A percentile compares a stretch with the other conserved stretches of the same genome.
These are phyloP conservation scores for Leucania comma DNA, from an alignment of 2,888 invertebrate species.

Conservation along the genomic window DNA sequence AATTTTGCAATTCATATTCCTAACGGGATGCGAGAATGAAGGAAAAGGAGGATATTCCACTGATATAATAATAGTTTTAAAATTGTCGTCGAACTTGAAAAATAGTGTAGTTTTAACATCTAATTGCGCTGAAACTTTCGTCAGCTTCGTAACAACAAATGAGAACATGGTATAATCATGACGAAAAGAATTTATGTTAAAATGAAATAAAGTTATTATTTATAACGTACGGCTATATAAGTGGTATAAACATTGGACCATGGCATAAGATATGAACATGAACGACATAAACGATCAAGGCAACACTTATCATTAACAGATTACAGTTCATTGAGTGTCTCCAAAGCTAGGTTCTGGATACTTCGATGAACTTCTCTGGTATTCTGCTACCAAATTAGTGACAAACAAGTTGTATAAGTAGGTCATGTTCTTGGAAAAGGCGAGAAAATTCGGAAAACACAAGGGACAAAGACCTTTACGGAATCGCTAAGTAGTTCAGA, in stretches of 20 bases:
- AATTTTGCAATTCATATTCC: constrained; percentile 67
- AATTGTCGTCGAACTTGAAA: background rate
- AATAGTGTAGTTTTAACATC: background rate
- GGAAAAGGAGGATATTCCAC: constrained; percentile 10
- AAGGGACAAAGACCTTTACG: background rate
- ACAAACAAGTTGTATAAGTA: background rate
- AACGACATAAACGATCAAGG: constrained; percentile 53
- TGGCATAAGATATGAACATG: constrained; percentile 42
- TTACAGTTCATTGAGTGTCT: constrained; percentile 41
- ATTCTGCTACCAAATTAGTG: constrained; percentile 9
- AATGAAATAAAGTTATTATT: background rate
- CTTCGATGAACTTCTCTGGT: constrained; percentile 15
- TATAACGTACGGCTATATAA: no score
- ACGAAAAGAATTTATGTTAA: background rate
- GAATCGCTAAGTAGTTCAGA: background rate
- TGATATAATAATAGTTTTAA: background rate
- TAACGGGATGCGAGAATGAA: constrained; percentile 15
- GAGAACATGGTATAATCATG: background rate
- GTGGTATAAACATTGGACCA: constrained; percentile 7
- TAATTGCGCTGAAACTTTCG: background rate
- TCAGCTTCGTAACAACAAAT: background rate
- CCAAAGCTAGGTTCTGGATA: constrained; percentile 28
- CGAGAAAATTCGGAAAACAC: background rate
- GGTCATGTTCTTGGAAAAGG: constrained; percentile 6
- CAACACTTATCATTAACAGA: constrained; percentile 56